A percentile compares a stretch with the other conserved stretches of the same genome.
Evolutionary conservation across 1,140 invertebrate species (phyloP).

Genomic region (Aphis craccivora): DNA sequence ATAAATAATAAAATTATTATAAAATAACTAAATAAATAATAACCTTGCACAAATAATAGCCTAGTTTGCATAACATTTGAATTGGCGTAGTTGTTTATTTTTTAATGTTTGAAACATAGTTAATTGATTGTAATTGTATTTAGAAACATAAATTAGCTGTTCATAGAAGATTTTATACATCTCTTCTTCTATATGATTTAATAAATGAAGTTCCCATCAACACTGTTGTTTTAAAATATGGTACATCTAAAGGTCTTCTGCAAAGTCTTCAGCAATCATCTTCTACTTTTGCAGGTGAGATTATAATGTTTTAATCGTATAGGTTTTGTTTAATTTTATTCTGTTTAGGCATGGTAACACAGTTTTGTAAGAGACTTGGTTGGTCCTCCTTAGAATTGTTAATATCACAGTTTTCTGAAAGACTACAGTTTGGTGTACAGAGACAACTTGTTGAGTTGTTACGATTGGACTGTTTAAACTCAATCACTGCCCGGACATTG

Average conservation of each 20-base stretch:
- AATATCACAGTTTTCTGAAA: constrained; percentile 90
- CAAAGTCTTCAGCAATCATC: constrained; percentile 94
- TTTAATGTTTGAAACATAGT: background rate
- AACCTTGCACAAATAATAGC: background rate
- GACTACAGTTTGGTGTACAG: constrained; percentile 93
- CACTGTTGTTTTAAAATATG: constrained; percentile 82
- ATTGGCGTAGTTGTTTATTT: background rate
- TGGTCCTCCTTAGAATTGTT: constrained; percentile 92
- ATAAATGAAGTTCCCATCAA: constrained; percentile 88
- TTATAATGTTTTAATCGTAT: constrained; percentile 29
- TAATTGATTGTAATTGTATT: constrained; percentile 13
- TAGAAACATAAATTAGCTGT: constrained; percentile 61
- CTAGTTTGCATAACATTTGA: background rate
- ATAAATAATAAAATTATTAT: too few relatives aligned
- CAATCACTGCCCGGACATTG: constrained; percentile 82
- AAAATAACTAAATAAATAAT: too few relatives aligned
- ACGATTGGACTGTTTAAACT: constrained; percentile 83
- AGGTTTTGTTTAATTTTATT: constrained; percentile 36
- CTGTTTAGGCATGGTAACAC: constrained; percentile 84
- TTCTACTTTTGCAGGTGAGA: constrained; percentile 91
- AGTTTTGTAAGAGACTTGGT: constrained; percentile 90
- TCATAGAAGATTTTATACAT: constrained; percentile 85
- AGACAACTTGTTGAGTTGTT: constrained; percentile 92
- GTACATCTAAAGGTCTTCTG: constrained; percentile 84
- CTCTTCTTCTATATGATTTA: constrained; percentile 90